Conservation (phyloP, 2,113 vertebrate genomes). For the Megaceryle maxima region DNA sequence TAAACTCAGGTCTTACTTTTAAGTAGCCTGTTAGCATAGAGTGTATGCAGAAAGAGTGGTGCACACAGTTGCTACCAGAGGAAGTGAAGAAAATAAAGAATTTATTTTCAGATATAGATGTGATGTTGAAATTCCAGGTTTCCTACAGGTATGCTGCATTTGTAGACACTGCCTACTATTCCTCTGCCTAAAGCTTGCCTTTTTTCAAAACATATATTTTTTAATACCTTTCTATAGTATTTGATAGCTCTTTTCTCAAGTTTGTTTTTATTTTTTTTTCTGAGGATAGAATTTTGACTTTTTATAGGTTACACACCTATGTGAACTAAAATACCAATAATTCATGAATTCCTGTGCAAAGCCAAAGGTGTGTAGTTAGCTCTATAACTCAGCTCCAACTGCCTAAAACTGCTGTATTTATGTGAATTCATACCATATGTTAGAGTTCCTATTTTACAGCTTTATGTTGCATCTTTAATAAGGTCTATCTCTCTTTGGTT, state of each 20-base stretch:
- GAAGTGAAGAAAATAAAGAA: neutral
- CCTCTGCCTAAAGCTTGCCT: neutral
- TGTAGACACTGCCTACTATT: neutral
- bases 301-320: neutral
- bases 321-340: neutral
- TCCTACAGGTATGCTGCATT: neutral
- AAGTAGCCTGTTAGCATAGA: neutral
- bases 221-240: neutral
- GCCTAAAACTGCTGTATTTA: constrained; percentile 15
- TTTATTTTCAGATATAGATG: neutral
- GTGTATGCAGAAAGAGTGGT: neutral
- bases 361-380: neutral
- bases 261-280: neutral
- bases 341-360: neutral
- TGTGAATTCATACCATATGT: neutral
- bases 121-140: neutral
- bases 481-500: neutral
- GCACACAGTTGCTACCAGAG: neutral
- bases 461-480: neutral
- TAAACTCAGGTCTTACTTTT: neutral
- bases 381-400: neutral
- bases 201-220: neutral
- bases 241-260: neutral
- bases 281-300: neutral
- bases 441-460: constrained; percentile 8